These are phyloP conservation scores for Dolichomitus sp. DNA, from an alignment of 2,888 invertebrate genomes.

Conservation along the genomic window DNA sequence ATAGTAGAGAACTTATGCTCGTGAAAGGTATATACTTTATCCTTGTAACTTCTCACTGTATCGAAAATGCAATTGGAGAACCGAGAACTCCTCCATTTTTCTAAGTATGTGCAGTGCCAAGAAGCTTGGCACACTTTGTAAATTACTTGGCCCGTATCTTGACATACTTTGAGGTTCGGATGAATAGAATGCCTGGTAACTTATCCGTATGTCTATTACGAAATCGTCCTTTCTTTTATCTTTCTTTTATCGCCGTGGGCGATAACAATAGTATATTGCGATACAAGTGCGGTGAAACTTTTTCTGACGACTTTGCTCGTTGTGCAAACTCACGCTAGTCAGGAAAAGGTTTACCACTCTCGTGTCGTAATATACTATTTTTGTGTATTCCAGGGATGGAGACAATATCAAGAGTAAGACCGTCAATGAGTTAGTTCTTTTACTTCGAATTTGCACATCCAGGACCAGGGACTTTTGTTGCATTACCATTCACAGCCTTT, in stretches of 20 bases:
- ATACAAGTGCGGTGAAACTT: too few relatives aligned
- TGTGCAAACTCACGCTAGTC: too few relatives aligned
- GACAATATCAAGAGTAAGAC: neutral
- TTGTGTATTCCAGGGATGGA: neutral
- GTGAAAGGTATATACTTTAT: conserved; percentile 14
- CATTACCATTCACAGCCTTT: neutral
- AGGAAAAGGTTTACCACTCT: too few relatives aligned
- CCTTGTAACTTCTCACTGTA: conserved; percentile 19
- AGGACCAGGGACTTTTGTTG: neutral
- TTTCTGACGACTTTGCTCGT: too few relatives aligned
- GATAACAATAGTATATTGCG: too few relatives aligned
- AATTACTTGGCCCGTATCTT: conserved; percentile 52
- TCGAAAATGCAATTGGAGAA: conserved; percentile 5
- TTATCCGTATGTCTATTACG: conserved; percentile 44
- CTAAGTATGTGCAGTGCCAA: conserved; percentile 11
- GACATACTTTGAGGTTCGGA: conserved; percentile 42
- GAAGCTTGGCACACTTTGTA: conserved; percentile 56
- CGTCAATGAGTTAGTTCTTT: neutral
- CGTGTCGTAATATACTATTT: neutral
- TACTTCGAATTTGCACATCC: neutral
- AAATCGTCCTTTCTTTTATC: conserved; percentile 24
- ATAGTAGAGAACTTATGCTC: neutral
- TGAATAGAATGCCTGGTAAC: conserved; percentile 54
- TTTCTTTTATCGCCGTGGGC: conserved; percentile 5
- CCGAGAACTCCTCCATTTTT: conserved; percentile 25